Evolutionary conservation across 1,140 invertebrate species (phyloP).

Genomic region (Danaus melanippus): DNA sequence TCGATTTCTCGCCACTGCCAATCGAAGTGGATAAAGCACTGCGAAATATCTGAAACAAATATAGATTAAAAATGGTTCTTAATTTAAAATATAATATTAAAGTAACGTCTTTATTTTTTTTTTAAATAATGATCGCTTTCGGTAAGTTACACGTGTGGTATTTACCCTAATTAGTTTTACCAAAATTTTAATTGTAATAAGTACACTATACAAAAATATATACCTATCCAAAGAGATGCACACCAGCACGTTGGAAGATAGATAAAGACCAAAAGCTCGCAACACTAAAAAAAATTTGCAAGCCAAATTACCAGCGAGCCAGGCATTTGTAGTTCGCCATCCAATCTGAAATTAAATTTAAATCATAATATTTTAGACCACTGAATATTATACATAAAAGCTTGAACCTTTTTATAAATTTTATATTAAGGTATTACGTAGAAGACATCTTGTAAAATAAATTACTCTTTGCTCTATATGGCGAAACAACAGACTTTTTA

Average conservation of each 20-base stretch:
- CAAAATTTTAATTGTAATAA: background rate
- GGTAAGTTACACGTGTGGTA: too few relatives aligned
- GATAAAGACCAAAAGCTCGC: constrained; percentile 84
- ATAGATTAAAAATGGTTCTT: background rate
- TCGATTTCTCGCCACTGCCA: constrained; percentile 78
- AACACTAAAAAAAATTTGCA: constrained; percentile 84
- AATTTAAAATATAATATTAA: too few relatives aligned
- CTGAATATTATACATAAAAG: background rate
- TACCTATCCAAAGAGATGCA: constrained; percentile 82
- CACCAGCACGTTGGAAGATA: constrained; percentile 85
- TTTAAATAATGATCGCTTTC: too few relatives aligned
- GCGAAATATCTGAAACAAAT: constrained; percentile 75
- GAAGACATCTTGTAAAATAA: too few relatives aligned
- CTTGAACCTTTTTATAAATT: too few relatives aligned
- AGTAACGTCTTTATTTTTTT: too few relatives aligned
- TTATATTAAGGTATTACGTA: too few relatives aligned
- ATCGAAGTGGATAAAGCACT: constrained; percentile 81
- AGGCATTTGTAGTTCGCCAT: constrained; percentile 84
- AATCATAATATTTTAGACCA: constrained; percentile 1
- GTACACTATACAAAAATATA: constrained; percentile 10
- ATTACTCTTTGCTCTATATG: too few relatives aligned
- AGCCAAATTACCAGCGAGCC: constrained; percentile 82
- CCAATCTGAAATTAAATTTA: constrained; percentile 69
- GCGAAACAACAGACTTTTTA: too few relatives aligned
- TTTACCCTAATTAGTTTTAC: too few relatives aligned